Base-by-base conservation (phyloP, 2,113 vertebrate species). In the Catharus minimus region DNA sequence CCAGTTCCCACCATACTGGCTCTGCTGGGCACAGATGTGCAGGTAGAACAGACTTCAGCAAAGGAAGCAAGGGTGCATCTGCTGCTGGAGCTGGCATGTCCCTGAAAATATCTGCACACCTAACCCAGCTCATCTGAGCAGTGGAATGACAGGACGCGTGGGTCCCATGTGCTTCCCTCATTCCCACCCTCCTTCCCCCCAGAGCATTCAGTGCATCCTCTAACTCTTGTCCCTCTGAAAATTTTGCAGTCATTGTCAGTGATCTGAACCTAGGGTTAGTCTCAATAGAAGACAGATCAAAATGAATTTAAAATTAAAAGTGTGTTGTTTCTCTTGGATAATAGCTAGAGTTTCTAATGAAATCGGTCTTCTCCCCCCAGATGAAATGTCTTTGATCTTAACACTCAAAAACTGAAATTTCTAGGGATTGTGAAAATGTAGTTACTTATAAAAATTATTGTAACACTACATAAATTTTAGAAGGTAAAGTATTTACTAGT, bases 271-370 rank as follows among this genome's bases (percentile, higher is more conserved):
- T 10, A 49, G 13, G 5, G 22, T 19, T 75, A 46, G 28, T 88
- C 52, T 75, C 74, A 72, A 52, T 0, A 74, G 22, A 92, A 86
- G 32, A 65, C 47, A 77, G 73, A 92, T 83, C 46, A 90, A 92
- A 92, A 93, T 56, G 10, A 90, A 90, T 90, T 74, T 86, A 44
- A 88, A 88, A 88, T 60, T 62, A 81, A 47, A 74, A 81, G 10
- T 15, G 8, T 58, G 27, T 55, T 77, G 26, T 62, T 95, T 73
- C 80, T 81, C 21, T 89, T 55, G 56, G 43, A 81, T 67, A 86
- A 82, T 28, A 80, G 46, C 26, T 77, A 74, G 27, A 86, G 60
- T 74, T 93, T 81, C 80, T 60, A 86, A 67, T 38, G 60, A 9
- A 88, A 83, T n/a, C 71, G 56, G 39, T 60, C 41, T 83, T 88